Evolutionary conservation across 2,113 vertebrate genomes (phyloP), one percentile per base, ranked within the genome.

Genomic region (Sitta europaea): DNA sequence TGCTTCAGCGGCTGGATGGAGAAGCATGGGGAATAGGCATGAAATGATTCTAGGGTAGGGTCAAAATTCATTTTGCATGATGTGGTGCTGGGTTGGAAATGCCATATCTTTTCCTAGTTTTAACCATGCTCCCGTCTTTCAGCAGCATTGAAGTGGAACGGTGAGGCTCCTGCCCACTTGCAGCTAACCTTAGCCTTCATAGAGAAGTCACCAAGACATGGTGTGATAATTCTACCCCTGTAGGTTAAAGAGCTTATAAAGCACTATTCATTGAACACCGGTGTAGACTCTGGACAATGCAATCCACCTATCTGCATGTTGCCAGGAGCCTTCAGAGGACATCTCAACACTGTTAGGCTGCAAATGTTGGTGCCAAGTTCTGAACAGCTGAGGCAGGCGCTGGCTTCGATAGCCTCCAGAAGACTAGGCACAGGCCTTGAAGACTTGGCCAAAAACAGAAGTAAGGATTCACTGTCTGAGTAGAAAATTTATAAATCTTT

Each of bases 351-450:
- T 74, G 16, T 42, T 33, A n/a, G 21, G 25, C 61, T 88, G 58
- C 40, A 86, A 29, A 48, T 33, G 9, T 7, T 85, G 47, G 14
- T 83, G 35, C 43, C 21, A 66, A 58, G 71, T 53, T 76, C 68
- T 63, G 43, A 68, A 29, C 18, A 28, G 24, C 3, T 47, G 51
- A 84, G 67, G 16, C 63, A 38, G 35, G 11, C 0, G 0, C 61
- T 21, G 14, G 7, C 38, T 81, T 48, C 72, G 65, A 55, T 76
- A n/a, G 29, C 61, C 51, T 81, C 21, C n/a, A 31, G 25, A 78
- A 80, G 62, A 29, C 6, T 40, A 61, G 40, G 35, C 29, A 20
- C 16, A 47, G 33, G 73, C 33, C 13, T 19, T 74, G 25, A 77
- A 59, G 33, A 59, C 27, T 43, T 80, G n/a, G 51, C 7, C 4